phyloP scores from a whole-genome alignment of 2,888 invertebrate genomes.

The Cataglyphis rosenhaueri region DNA sequence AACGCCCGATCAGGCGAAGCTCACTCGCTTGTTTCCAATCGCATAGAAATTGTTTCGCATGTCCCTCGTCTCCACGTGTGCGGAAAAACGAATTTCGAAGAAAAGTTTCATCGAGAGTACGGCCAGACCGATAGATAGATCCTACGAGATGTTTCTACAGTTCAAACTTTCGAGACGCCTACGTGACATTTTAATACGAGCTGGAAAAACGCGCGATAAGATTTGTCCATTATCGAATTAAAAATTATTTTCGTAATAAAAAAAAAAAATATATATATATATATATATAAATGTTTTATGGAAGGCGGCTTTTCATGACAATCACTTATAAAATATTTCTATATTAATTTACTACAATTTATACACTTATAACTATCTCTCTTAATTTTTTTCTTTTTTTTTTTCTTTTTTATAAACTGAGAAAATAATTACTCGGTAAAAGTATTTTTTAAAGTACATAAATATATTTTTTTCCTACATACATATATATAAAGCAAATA shows the following conservation, averaged over 20 bases:
- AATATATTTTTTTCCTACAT: constrained; percentile 6
- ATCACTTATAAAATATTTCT: not conserved
- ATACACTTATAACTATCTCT: not conserved
- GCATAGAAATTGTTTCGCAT: constrained; percentile 70
- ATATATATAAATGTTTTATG: not conserved
- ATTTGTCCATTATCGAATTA: not conserved
- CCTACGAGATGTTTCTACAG: constrained; percentile 8
- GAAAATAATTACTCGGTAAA: not conserved
- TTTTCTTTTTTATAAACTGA: not conserved
- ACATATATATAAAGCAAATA: not conserved
- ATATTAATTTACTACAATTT: not conserved
- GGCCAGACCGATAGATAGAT: not conserved
- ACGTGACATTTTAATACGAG: not conserved
- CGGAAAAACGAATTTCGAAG: constrained; percentile 51
- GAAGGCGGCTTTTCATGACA: not conserved
- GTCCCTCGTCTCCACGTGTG: constrained; percentile 31
- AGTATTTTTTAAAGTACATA: not conserved
- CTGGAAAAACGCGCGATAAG: not conserved
- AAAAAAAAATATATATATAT: not conserved
- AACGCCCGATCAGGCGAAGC: constrained; percentile 22
- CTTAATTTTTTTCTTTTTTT: not conserved
- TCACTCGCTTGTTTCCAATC: constrained; percentile 70
- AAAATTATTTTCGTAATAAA: constrained; percentile 33
- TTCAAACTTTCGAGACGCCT: not conserved
- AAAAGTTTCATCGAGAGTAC: constrained; percentile 33